A percentile compares a stretch with the other conserved stretches of the same genome.
These are phyloP conservation scores for Cotesia congregata DNA, from an alignment of 2,888 invertebrate species.

Conservation along the genomic window DNA sequence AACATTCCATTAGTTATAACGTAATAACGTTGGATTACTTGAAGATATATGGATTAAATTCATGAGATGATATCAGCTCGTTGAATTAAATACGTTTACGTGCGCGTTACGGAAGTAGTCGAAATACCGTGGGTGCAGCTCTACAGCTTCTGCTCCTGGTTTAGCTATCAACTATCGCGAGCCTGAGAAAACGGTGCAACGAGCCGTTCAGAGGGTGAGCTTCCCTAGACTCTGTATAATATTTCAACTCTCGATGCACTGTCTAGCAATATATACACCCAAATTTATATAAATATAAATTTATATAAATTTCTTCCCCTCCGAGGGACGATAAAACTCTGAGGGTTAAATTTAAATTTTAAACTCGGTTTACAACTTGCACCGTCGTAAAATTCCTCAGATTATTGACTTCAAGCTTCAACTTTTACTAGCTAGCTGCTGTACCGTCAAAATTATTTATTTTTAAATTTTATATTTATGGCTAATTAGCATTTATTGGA, in stretches of 20 bases:
- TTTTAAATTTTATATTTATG: no score
- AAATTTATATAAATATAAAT: not conserved
- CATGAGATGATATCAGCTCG: constrained; percentile 39
- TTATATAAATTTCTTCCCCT: not conserved
- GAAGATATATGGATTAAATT: constrained; percentile 36
- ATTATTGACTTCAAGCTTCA: constrained; percentile 30
- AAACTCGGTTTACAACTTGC: constrained; percentile 54
- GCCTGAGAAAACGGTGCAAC: constrained; percentile 39
- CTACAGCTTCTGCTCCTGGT: not conserved
- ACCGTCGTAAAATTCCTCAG: constrained; percentile 54
- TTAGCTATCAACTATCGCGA: not conserved
- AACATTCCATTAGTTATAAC: constrained; percentile 38
- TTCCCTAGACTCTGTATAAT: not conserved
- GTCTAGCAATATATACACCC: not conserved
- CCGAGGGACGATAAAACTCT: constrained; percentile 23
- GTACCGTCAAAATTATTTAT: no score
- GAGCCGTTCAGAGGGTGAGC: constrained; percentile 49
- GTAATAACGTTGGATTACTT: constrained; percentile 23
- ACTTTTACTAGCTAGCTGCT: no score
- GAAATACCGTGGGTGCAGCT: constrained; percentile 19
- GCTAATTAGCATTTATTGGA: no score
- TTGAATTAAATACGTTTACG: constrained; percentile 39
- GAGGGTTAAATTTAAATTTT: constrained; percentile 56
- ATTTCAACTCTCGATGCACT: not conserved
- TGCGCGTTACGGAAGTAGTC: constrained; percentile 35